A percentile compares a stretch with the other conserved stretches of the same genome.
phyloP scores from a whole-genome alignment of 2,113 vertebrate species.

The Leptodactylus fuscus region DNA sequence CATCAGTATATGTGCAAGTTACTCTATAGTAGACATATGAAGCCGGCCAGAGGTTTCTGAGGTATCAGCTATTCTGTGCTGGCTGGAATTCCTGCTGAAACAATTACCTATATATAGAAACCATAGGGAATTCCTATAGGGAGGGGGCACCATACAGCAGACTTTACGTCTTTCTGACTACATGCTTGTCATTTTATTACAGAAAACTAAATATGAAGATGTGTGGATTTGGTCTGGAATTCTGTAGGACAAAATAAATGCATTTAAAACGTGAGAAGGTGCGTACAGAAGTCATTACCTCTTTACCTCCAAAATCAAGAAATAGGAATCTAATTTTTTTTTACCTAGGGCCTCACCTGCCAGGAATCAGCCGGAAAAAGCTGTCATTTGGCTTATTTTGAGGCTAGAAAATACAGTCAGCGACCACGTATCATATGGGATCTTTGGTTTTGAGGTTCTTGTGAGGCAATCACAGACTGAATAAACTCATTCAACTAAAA shows the following conservation, averaged over 20 bases:
- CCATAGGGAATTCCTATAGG: conserved; percentile 23
- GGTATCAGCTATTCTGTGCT: conserved; percentile 37
- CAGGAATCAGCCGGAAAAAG: no score
- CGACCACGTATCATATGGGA: background rate
- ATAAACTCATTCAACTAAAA: no score
- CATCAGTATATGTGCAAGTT: background rate
- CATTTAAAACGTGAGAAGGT: no score
- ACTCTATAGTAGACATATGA: conserved; percentile 24
- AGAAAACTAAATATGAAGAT: no score
- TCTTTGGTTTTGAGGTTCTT: no score
- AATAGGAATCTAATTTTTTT: background rate
- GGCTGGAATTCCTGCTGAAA: conserved; percentile 26
- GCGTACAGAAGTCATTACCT: no score
- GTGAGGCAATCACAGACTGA: no score
- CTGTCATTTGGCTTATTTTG: background rate
- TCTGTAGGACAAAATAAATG: no score
- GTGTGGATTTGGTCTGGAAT: no score
- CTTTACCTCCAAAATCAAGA: no score
- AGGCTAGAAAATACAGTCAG: background rate
- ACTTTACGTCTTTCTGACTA: no score
- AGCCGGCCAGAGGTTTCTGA: conserved; percentile 7
- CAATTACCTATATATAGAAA: conserved; percentile 43
- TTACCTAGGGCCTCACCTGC: background rate
- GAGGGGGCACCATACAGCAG: background rate
- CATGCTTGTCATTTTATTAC: no score